These are phyloP conservation scores for Camponotus pennsylvanicus DNA, from an alignment of 1,140 invertebrate genomes.

Conservation along the genomic window DNA sequence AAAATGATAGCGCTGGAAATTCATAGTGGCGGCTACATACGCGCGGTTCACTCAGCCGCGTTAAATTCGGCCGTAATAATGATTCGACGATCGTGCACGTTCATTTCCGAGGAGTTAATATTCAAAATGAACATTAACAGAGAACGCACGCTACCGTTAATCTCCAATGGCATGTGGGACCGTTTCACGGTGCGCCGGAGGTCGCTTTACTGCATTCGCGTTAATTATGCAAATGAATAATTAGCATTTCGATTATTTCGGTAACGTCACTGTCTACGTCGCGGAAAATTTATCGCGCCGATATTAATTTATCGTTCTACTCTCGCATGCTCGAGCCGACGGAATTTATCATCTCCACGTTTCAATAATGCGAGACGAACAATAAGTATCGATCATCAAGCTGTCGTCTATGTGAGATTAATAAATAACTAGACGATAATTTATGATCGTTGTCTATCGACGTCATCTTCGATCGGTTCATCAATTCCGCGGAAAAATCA, in stretches of 20 bases:
- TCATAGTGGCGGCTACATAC: conserved; percentile 44
- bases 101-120: conserved; percentile 79
- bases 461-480: background rate
- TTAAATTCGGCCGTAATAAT: conserved; percentile 68
- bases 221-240: conserved; percentile 85
- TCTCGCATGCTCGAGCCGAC: background rate
- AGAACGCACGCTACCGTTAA: conserved; percentile 78
- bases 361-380: conserved; percentile 3
- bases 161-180: conserved; percentile 76
- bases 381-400: conserved; percentile 54
- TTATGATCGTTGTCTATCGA: conserved; percentile 11
- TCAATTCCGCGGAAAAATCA: conserved; percentile 17
- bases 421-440: conserved; percentile 67
- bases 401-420: conserved; percentile 63
- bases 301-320: conserved; percentile 63
- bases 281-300: conserved; percentile 53
- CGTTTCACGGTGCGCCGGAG: conserved; percentile 67
- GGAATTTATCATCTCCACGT: conserved; percentile 37
- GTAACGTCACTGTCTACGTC: conserved; percentile 56
- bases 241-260: conserved; percentile 85
- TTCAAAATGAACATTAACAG: conserved; percentile 80
- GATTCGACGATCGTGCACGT: conserved; percentile 64
- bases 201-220: conserved; percentile 78
- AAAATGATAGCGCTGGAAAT: conserved; percentile 66
- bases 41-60: conserved; percentile 50